Percentiles rank a stretch among this genome's conserved stretches.
These are phyloP conservation scores for Lamellibrachia luymesi DNA, from an alignment of 1,140 invertebrate genomes.

Conservation along the genomic window DNA sequence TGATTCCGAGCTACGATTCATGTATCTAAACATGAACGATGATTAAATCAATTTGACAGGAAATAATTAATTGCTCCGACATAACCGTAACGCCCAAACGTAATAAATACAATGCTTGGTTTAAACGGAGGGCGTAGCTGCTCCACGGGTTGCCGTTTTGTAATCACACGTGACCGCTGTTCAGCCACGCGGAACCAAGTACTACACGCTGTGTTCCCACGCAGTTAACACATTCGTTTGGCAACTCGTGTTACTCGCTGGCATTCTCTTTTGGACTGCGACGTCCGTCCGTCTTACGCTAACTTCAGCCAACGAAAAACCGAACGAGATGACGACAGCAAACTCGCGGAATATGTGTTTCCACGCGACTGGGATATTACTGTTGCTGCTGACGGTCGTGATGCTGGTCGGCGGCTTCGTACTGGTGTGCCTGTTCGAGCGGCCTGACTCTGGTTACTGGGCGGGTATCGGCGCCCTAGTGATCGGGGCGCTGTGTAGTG, in stretches of 20 bases:
- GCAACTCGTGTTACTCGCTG: neutral
- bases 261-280: neutral
- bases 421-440: neutral
- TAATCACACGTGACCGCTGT: neutral
- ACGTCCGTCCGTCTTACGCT: neutral
- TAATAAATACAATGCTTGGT: neutral
- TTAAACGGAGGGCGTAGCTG: neutral
- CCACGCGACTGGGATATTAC: neutral
- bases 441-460: neutral
- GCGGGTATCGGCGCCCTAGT: neutral
- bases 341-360: neutral
- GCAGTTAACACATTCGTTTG: neutral
- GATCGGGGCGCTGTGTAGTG: neutral
- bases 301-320: neutral
- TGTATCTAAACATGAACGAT: neutral
- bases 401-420: neutral
- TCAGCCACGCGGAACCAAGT: neutral
- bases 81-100: neutral
- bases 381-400: neutral
- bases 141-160: neutral
- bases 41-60: neutral
- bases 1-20: neutral
- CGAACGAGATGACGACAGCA: neutral
- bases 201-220: neutral
- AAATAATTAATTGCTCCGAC: neutral